These are phyloP conservation scores for Eupeodes latifasciatus DNA, from an alignment of 2,888 invertebrate species.

Conservation along the genomic window DNA sequence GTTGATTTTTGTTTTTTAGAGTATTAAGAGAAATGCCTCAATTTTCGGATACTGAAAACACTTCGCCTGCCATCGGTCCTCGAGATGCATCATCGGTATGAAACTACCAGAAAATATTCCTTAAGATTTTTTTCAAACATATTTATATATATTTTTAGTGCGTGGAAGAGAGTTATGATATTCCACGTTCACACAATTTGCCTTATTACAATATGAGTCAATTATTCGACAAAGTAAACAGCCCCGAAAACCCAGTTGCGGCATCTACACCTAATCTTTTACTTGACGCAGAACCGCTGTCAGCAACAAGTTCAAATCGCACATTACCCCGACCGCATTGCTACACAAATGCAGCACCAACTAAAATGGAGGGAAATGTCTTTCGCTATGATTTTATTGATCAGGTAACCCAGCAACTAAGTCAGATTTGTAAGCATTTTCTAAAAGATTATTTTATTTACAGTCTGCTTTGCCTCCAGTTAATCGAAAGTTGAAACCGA, in stretches of 20 bases:
- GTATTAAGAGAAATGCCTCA: constrained; percentile 82
- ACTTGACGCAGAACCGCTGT: constrained; percentile 77
- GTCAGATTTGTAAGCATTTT: neutral
- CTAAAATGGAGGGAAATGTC: constrained; percentile 84
- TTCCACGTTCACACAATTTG: constrained; percentile 88
- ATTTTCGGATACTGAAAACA: constrained; percentile 84
- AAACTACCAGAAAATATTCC: constrained; percentile 48
- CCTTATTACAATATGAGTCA: constrained; percentile 83
- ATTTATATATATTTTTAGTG: constrained; percentile 62
- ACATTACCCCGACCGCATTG: constrained; percentile 84
- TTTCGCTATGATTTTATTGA: constrained; percentile 85
- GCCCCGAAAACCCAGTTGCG: constrained; percentile 82
- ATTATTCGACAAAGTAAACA: constrained; percentile 80
- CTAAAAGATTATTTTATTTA: neutral
- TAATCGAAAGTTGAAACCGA: constrained; percentile 92
- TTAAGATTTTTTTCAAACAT: no score
- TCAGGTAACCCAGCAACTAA: constrained; percentile 76
- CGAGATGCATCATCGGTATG: constrained; percentile 81
- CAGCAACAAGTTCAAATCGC: constrained; percentile 76
- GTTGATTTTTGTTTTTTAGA: constrained; percentile 76
- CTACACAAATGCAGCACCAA: constrained; percentile 86
- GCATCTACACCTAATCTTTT: constrained; percentile 83
- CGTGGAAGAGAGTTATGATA: constrained; percentile 88
- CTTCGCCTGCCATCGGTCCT: constrained; percentile 84
- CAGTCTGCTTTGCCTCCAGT: constrained; percentile 88